Base-by-base conservation (phyloP, 2,797 vertebrate species). In the Spea hammondii region DNA sequence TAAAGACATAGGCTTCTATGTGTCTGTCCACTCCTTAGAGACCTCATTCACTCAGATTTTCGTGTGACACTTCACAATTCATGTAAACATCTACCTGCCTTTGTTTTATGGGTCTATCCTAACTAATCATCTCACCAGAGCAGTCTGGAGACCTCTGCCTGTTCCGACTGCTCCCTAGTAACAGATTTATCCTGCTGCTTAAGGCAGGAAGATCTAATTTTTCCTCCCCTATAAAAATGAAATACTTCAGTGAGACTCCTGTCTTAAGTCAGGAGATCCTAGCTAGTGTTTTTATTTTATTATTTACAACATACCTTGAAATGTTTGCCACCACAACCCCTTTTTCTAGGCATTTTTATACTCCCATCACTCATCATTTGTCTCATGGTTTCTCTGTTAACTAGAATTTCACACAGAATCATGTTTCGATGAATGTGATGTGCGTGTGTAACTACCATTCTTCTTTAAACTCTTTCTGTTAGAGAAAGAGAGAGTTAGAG, bases 171-270 rank as follows among this genome's bases (percentile, higher is more conserved):
- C 70, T 82, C 80, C 80, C 75, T 50, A 8, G 75, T 78, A 82
- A 69, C 75, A 77, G 70, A 82, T 82, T 82, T 78, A 82, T 82
- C 70, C 75, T 77, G 80, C 75, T 82, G 80, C 80, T 82, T 82
- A 82, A 82, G 75, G 76, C 80, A 82, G 57, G 70, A 78, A 77
- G 55, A 62, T 59, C 62, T 74, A 66, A 54, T 53, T 77, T 82
- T 84, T 84, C 67, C 67, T 83, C 71, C 70, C 65, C 77, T 65
- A 67, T 69, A 81, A 70, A 85, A 87, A 86, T 85, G 84, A 84
- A 86, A 82, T 0, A 0, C 79, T 82, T 84, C 68, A 84, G 79
- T 74, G 83, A 86, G 83, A 80, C 70, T 68, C 14, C 8, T 49
- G 54, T 14, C 57, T 74, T 50, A 54, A 77, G 70, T 55, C 70